Conservation (phyloP, 2,113 vertebrate genomes). For the Seriola quinqueradiata region DNA sequence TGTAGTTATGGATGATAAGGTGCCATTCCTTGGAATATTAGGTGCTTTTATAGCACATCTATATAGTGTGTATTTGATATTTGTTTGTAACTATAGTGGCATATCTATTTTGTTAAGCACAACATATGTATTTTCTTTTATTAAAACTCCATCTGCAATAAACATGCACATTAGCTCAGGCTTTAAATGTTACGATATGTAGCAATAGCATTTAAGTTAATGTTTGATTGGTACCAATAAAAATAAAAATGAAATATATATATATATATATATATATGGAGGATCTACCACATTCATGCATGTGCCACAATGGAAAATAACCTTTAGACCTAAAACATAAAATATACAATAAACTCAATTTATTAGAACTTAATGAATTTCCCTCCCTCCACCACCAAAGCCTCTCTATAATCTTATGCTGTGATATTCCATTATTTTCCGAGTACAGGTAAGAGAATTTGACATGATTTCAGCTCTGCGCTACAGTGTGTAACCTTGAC, state of each 20-base stretch:
- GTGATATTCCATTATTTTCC: constrained; percentile 71
- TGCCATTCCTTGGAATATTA: constrained; percentile 11
- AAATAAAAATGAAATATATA: constrained; percentile 29
- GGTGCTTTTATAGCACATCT: constrained; percentile 23
- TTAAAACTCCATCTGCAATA: constrained; percentile 17
- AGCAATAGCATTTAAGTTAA: not conserved
- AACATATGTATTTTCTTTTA: constrained; percentile 13
- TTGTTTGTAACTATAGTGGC: constrained; percentile 9
- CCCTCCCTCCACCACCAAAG: constrained; percentile 52
- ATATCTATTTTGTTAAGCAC: constrained; percentile 9
- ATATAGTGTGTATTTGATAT: constrained; percentile 38
- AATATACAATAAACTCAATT: constrained; percentile 73
- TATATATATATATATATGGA: constrained; percentile 1
- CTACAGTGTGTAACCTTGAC: constrained; percentile 72
- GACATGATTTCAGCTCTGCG: constrained; percentile 50
- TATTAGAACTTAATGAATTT: constrained; percentile 60
- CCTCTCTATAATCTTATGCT: constrained; percentile 56
- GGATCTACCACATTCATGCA: constrained; percentile 28
- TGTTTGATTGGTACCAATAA: constrained; percentile 19
- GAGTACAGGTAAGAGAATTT: constrained; percentile 54
- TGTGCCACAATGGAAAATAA: constrained; percentile 43
- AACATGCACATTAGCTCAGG: constrained; percentile 20
- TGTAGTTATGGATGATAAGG: constrained; percentile 10
- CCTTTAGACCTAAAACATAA: constrained; percentile 23
- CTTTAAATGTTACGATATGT: constrained; percentile 41